Conservation (phyloP, 1,140 invertebrate species). For the Bombus superbus region DNA sequence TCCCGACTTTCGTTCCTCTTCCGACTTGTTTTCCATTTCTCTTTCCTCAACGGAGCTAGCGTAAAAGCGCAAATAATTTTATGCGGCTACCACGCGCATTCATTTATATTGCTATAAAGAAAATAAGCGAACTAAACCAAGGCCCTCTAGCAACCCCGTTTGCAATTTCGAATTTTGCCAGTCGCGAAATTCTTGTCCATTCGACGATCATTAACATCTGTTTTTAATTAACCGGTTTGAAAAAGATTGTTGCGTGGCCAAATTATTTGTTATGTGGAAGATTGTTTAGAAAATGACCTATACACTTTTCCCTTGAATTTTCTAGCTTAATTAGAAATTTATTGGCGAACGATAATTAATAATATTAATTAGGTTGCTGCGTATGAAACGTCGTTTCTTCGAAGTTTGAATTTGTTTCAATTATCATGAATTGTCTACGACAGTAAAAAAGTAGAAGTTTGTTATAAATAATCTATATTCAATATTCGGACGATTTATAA, state of each 20-base stretch:
- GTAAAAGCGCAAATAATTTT: slow-evolving; percentile 26
- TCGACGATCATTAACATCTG: slow-evolving; percentile 11
- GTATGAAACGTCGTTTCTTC: not conserved
- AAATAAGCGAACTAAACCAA: slow-evolving; percentile 4
- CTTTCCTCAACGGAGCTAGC: not conserved
- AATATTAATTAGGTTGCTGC: not conserved
- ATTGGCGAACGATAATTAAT: not conserved
- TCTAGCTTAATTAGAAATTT: not conserved
- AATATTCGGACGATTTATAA: too few relatives aligned
- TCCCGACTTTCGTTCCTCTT: not conserved
- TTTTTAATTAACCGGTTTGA: not conserved
- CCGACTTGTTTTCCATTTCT: not conserved
- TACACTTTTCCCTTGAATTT: not conserved
- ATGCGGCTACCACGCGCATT: not conserved
- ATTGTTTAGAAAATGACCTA: not conserved
- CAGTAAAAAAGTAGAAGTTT: too few relatives aligned
- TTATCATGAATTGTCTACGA: too few relatives aligned
- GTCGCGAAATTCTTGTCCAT: not conserved
- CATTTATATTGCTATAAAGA: slow-evolving; percentile 10
- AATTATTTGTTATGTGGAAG: not conserved
- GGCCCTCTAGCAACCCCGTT: not conserved
- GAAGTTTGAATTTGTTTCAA: not conserved
- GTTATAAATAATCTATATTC: too few relatives aligned
- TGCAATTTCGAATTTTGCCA: not conserved
- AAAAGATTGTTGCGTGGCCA: not conserved